Conservation (phyloP, 2,113 vertebrate genomes). For the Tylochromis polylepis region DNA sequence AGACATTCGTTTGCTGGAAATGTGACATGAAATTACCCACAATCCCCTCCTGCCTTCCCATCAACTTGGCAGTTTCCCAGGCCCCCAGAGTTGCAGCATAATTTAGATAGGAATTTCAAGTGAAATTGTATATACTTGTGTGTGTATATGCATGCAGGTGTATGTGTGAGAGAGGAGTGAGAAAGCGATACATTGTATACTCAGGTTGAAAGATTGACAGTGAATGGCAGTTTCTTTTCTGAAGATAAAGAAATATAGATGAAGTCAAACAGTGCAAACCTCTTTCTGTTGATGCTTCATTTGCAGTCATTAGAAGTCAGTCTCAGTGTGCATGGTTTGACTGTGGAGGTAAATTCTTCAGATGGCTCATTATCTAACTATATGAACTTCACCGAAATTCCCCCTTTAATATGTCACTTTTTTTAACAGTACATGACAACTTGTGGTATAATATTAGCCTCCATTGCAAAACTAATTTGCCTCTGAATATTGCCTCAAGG, state of each 20-base stretch:
- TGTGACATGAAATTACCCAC: slow-evolving; percentile 68
- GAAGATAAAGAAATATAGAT: slow-evolving; percentile 14
- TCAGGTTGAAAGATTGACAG: slow-evolving; percentile 36
- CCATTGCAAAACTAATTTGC: slow-evolving; percentile 16
- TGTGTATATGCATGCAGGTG: not conserved
- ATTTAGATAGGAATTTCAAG: slow-evolving; percentile 44
- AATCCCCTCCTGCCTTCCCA: slow-evolving; percentile 49
- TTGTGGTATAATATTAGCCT: not conserved
- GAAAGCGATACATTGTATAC: slow-evolving; percentile 6
- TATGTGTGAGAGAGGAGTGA: not conserved
- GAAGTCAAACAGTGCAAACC: not conserved
- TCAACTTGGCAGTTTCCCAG: slow-evolving; percentile 55
- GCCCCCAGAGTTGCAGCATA: slow-evolving; percentile 31
- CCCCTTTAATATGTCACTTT: not conserved
- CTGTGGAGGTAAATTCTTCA: slow-evolving; percentile 10
- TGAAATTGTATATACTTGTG: slow-evolving; percentile 15
- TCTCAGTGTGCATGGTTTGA: not conserved
- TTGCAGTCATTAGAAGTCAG: not conserved
- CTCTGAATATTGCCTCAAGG: slow-evolving; percentile 26
- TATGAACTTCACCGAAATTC: not conserved
- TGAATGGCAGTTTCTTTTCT: slow-evolving; percentile 22
- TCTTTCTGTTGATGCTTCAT: not conserved
- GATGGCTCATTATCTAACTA: not conserved
- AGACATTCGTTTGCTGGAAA: slow-evolving; percentile 48
- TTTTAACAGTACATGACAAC: slow-evolving; percentile 19